Percentiles rank a stretch among this genome's conserved stretches.
These are phyloP conservation scores for Natrix natrix DNA, from an alignment of 2,797 vertebrate genomes.

Conservation along the genomic window DNA sequence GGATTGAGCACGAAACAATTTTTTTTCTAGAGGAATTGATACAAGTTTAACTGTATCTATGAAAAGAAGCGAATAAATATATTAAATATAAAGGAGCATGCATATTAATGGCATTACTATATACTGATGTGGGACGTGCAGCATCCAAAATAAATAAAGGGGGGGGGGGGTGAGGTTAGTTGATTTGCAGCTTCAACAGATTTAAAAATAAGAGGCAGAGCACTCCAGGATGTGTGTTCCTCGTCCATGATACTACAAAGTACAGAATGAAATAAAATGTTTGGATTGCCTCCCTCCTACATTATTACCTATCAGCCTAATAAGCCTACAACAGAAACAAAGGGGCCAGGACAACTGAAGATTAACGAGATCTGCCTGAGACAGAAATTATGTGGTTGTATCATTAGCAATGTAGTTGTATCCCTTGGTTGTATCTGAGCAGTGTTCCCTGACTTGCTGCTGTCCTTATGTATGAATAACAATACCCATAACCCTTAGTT, in stretches of 20 bases:
- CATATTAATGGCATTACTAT: neutral
- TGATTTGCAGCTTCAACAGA: neutral
- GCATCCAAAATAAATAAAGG: neutral
- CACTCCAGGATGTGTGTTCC: neutral
- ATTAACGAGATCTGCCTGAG: neutral
- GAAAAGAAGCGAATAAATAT: neutral
- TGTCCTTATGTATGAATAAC: neutral
- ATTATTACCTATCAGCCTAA: neutral
- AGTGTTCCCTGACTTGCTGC: neutral
- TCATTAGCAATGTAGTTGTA: neutral
- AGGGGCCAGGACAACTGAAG: neutral
- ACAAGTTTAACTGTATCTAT: neutral
- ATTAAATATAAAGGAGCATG: neutral
- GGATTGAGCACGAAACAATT: neutral
- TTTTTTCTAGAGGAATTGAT: neutral
- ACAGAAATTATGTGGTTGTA: neutral
- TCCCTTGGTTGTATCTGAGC: neutral
- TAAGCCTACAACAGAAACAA: neutral
- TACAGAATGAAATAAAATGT: neutral
- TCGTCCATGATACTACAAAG: neutral
- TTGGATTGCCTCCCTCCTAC: neutral
- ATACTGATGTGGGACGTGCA: neutral
- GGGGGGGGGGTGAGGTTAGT: neutral
- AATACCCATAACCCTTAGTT: neutral
- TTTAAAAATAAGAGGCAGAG: neutral